Base-by-base conservation (phyloP, 1,140 invertebrate species). In the Cydia strobilella region DNA sequence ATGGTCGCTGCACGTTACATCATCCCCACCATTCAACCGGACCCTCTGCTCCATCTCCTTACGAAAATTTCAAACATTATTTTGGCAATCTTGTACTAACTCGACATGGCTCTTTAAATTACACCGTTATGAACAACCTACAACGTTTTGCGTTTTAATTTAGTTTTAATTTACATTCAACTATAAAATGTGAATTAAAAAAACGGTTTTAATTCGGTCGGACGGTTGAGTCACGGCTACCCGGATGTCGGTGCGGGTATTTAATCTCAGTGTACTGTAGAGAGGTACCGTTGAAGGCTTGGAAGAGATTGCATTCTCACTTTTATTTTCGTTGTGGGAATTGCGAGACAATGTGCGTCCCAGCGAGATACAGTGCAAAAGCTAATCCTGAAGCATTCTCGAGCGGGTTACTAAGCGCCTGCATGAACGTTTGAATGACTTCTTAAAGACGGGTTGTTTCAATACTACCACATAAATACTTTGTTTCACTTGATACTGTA, bases 241-340 rank as follows among this genome's bases (percentile, higher is more conserved):
- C 83, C 87, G 84, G 86, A 90, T 89, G 82, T 84, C 66, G 76
- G 77, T 76, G 75, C 74, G 76, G 86, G 86, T 89, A 86, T 85
- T 85, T 80, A 86, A 81, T 86, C 78, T 85, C 84, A 84, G 79
- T 83, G 87, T 89, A 84, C 81, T 84, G 87, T 88, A 77, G 51
- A 80, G 27, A 78, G 79, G 81, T 87, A 88, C 88, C 87, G 88
- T 91, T 90, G 84, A 82, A 81, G 65, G 72, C 65, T 74, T 80
- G 80, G 76, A 77, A 76, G 80, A 86, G 80, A 91, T 89, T 88
- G 86, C 86, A 89, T 89, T 85, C 83, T 88, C 87, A 89, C 90
- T 90, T 87, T 91, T 91, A 87, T 86, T 90, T 89, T 88, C 85
- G 75, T 80, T 84, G 83, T 86, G 84, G 80, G 86, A 89, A 89